These are phyloP conservation scores for Danio rerio DNA, from an alignment of 2,113 vertebrate species.

Conservation along the genomic window GRCz12tu NC_133182.1:43035501-43036000, in stretches of 20 bases:
- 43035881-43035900: slow-evolving; percentile 13
- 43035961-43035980: not conserved
- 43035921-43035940: not conserved
- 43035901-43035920: not conserved
- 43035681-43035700: slow-evolving; percentile 27
- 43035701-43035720: slow-evolving; percentile 22
- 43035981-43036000: not conserved
- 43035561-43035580: not conserved
- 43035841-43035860: slow-evolving; percentile 39
- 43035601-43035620: not conserved
- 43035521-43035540: not conserved
- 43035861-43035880: slow-evolving; percentile 33
- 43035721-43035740: slow-evolving; percentile 35
- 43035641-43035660: slow-evolving; percentile 2
- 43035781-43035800: slow-evolving; percentile 33
- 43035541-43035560: not conserved
- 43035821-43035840: slow-evolving; percentile 29
- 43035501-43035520: not conserved
- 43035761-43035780: slow-evolving; percentile 10
- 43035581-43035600: not conserved
- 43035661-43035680: slow-evolving; percentile 21
- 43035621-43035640: not conserved
- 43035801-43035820: slow-evolving; percentile 38
- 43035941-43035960: not conserved
- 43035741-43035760: slow-evolving; percentile 26